Base-by-base conservation (phyloP, 2,113 vertebrate genomes). In the Rhynchopsitta pachyrhyncha region DNA sequence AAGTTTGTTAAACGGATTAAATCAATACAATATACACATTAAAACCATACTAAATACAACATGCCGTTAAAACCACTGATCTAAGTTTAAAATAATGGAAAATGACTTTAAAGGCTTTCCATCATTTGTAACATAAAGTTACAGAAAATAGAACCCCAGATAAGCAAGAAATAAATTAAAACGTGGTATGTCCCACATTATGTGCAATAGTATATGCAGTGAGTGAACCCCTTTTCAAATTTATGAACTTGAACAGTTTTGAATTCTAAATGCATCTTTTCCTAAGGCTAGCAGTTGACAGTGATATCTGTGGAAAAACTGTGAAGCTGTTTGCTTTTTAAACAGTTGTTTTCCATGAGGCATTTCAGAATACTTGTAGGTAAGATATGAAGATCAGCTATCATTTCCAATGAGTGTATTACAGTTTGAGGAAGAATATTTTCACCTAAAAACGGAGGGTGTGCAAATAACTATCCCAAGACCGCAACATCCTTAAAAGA, bases 201-300 rank as follows among this genome's bases (percentile, higher is more conserved):
- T 13, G 8, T 14, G 27, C 37, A 77, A 23, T 16, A 42, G 25
- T 37, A 52, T n/a, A 14, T 76, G 11, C 53, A 68, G 9, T 74
- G 55, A 79, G 41, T 44, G 88, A 84, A 77, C 18, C 17, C 16
- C 13, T 81, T 49, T 82, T 83, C 55, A 92, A 31, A 59, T 71
- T 16, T 64, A 49, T 11, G 7, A n/a, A 19, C 33, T 93, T 83
- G 14, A 20, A 24, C 8, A 60, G 14, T 23, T 13, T 50, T 81
- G 83, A 60, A 35, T 75, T 70, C 24, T 67, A 59, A 69, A 88
- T 76, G 47, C 42, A 75, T 55, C 10, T 90, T 81, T 90, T 86
- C 17, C 29, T 29, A 76, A 53, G 37, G 28, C 35, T 33, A 52
- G 37, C 47, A 93, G 39, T 53, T 94, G 47, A 28, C 92, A 66